These are phyloP conservation scores for Oscheius sp. DNA, from an alignment of 2,888 invertebrate species.

Conservation along the genomic window DNA sequence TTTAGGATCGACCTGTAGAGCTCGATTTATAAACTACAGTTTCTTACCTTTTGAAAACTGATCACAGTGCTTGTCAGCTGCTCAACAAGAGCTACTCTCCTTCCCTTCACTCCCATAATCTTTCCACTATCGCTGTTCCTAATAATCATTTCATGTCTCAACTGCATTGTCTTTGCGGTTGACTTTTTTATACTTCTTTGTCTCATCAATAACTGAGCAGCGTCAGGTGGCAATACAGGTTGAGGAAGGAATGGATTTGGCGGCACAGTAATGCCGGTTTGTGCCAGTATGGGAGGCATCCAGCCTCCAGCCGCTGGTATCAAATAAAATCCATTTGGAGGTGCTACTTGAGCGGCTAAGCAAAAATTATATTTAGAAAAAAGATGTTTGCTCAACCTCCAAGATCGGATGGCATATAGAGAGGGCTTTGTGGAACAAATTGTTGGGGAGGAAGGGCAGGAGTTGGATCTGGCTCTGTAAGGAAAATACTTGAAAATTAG, in stretches of 20 bases:
- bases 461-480: background rate
- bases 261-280: slow-evolving; percentile 37
- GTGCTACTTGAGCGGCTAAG: slow-evolving; percentile 8
- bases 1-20: slow-evolving; percentile 81
- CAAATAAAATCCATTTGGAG: slow-evolving; percentile 49
- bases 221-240: slow-evolving; percentile 41
- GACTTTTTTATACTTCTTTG: slow-evolving; percentile 44
- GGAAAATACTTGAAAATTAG: background rate
- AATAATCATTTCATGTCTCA: slow-evolving; percentile 92
- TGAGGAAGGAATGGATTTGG: slow-evolving; percentile 50
- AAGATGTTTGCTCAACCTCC: background rate
- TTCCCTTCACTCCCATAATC: slow-evolving; percentile 81
- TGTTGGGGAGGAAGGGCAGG: slow-evolving; percentile 15
- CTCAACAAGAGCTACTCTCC: slow-evolving; percentile 97
- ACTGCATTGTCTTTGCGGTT: slow-evolving; percentile 75
- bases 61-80: slow-evolving; percentile 97
- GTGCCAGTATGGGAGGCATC: slow-evolving; percentile 49
- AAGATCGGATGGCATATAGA: slow-evolving; percentile 16
- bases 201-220: slow-evolving; percentile 43
- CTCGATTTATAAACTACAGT: background rate
- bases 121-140: slow-evolving; percentile 94
- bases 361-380: background rate
- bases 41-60: slow-evolving; percentile 85
- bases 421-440: slow-evolving; percentile 29
- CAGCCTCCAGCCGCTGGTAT: slow-evolving; percentile 56